Base-by-base conservation (phyloP, 2,113 vertebrate genomes). In the Dolichallabes microphthalmus region DNA sequence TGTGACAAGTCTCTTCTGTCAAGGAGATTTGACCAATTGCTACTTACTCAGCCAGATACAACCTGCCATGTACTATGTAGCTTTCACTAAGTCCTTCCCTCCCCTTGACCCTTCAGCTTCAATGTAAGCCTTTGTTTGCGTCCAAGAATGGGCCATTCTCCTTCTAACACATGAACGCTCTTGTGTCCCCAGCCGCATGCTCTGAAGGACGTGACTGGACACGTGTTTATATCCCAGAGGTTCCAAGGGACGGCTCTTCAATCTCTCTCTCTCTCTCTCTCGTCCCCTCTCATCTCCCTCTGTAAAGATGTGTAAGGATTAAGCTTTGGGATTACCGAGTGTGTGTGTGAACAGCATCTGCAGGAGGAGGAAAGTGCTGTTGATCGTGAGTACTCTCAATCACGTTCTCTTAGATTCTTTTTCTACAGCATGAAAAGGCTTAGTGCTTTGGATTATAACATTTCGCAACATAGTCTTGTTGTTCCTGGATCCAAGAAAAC, bases 121-220 rank as follows among this genome's bases (percentile, higher is more conserved):
- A 88, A 88, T 85, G 83, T 63, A 27, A 14, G 79, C 11, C 85
- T 88, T 88, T 88, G 88, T 88, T 63, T 57, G 10, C n/a, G 1
- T 14, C 92, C 90, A 90, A 94, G 90, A 90, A 93, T 85, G 87
- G 89, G 85, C 89, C 91, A 91, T 93, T 93, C 92, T 94, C 87
- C 89, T 88, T 89, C 90, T 87, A 91, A 78, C 88, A 91, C 89
- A 90, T 93, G 88, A 86, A 83, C 90, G 86, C 90, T 92, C 89
- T 91, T 92, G 89, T 95, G 89, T 92, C 91, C 87, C 86, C 88
- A 94, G 94, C 89, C 90, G 71, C 89, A 85, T 20, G 89, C 84
- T 87, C 89, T 79, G 86, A 45, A 92, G 90, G 88, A 92, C 86
- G 87, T 88, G 89, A 93, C 89, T 82, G 81, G 78, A 82, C 88